phyloP scores from a whole-genome alignment of 1,140 invertebrate genomes.

The Ceratosolen solmsi region DNA sequence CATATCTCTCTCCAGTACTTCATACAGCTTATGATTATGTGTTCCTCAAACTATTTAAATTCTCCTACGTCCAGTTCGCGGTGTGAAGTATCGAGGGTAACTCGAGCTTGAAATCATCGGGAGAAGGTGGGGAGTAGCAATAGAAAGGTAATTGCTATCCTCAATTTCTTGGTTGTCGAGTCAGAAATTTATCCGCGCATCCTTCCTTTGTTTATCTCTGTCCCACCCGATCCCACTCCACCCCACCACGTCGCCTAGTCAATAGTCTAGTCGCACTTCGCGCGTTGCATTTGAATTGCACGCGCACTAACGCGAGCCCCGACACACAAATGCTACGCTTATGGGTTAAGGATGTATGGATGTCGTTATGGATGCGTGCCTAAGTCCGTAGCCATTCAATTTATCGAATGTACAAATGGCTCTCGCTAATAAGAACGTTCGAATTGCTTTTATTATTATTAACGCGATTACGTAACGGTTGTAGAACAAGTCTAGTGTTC shows the following conservation, averaged over 20 bases:
- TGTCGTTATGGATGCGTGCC: background rate
- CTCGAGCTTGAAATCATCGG: background rate
- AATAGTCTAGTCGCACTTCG: background rate
- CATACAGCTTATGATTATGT: too few species aligned
- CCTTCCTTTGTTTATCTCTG: background rate
- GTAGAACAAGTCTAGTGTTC: too few species aligned
- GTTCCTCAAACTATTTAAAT: too few species aligned
- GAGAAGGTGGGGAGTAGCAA: background rate
- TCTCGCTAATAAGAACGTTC: background rate
- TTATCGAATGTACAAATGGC: background rate
- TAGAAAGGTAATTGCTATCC: background rate
- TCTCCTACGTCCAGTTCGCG: too few species aligned
- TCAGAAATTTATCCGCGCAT: background rate
- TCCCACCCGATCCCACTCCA: background rate
- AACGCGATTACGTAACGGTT: too few species aligned
- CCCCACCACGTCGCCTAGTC: background rate
- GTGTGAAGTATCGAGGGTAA: too few species aligned
- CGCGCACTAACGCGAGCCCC: background rate
- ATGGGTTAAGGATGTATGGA: background rate
- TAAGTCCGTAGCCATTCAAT: background rate
- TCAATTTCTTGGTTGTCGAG: background rate
- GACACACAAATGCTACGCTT: background rate
- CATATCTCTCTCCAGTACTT: too few species aligned
- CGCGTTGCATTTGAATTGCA: constrained; percentile 1
- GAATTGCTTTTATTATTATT: too few species aligned